Percentiles rank a stretch among this genome's conserved stretches.
Conservation (phyloP, 2,888 invertebrate species). For the Ichneumon xanthorius region DNA sequence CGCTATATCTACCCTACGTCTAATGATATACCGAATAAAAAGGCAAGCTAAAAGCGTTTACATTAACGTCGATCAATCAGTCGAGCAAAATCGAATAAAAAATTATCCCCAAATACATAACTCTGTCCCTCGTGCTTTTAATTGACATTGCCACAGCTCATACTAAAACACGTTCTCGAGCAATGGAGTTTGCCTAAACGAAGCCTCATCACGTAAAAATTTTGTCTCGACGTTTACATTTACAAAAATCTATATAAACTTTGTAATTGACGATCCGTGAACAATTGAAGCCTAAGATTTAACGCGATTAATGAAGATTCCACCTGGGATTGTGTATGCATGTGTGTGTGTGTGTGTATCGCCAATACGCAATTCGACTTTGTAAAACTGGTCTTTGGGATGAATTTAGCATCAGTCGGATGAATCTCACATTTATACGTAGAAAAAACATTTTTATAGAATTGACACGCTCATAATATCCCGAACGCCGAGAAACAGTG, state of each 20-base stretch:
- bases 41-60: slow-evolving; percentile 68
- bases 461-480: slow-evolving; percentile 28
- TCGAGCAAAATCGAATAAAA: slow-evolving; percentile 34
- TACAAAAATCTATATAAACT: slow-evolving; percentile 39
- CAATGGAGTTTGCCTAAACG: slow-evolving; percentile 50
- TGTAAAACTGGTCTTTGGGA: slow-evolving; percentile 59
- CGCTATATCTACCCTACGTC: slow-evolving; percentile 54
- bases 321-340: background rate
- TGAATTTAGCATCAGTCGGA: slow-evolving; percentile 54
- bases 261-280: slow-evolving; percentile 63
- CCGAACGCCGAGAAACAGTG: slow-evolving; percentile 34
- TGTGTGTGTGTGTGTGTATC: background rate
- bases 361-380: slow-evolving; percentile 1
- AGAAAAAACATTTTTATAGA: slow-evolving; percentile 42
- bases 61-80: slow-evolving; percentile 43
- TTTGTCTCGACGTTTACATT: slow-evolving; percentile 8
- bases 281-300: slow-evolving; percentile 39
- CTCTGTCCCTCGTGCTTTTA: slow-evolving; percentile 27
- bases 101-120: slow-evolving; percentile 10
- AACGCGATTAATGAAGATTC: slow-evolving; percentile 13
- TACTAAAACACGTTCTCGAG: slow-evolving; percentile 26
- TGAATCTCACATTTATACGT: slow-evolving; percentile 29
- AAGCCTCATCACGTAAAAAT: slow-evolving; percentile 39
- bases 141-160: slow-evolving; percentile 57
- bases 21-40: slow-evolving; percentile 72